A percentile compares a stretch with the other conserved stretches of the same genome.
phyloP scores from a whole-genome alignment of 64 coral and sea anemone species.

The Hydrozoanthus tunicans region DNA sequence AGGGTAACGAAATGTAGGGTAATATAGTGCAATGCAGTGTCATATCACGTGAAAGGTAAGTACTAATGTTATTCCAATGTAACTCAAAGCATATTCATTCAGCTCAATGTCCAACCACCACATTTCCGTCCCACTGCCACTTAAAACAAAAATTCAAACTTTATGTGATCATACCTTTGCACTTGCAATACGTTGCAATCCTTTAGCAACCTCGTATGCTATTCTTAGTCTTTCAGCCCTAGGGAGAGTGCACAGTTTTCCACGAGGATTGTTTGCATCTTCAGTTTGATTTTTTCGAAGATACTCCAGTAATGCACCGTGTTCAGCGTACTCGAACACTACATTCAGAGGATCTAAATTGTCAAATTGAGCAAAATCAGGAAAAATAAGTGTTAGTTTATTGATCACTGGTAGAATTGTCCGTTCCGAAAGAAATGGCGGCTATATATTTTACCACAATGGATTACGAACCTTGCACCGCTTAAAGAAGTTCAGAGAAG shows the following conservation, averaged over 20 bases:
- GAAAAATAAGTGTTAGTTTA: not conserved
- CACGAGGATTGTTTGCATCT: not conserved
- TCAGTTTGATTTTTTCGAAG: conserved; percentile 32
- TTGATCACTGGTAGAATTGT: not conserved
- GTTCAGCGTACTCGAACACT: conserved; percentile 42
- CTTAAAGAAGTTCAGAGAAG: no score
- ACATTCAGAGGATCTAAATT: conserved; percentile 22
- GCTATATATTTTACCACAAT: no score
- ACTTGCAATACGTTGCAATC: conserved; percentile 26
- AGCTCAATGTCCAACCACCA: not conserved
- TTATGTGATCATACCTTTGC: not conserved
- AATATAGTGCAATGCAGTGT: no score
- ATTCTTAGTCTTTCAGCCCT: conserved; percentile 37
- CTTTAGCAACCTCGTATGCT: conserved; percentile 12
- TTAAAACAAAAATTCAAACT: not conserved
- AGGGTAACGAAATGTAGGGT: no score
- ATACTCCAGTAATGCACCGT: conserved; percentile 27
- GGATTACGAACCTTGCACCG: no score
- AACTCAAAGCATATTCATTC: no score
- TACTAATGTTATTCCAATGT: no score
- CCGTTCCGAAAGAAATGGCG: not conserved
- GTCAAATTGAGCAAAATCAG: not conserved
- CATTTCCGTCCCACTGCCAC: not conserved
- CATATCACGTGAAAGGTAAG: no score
- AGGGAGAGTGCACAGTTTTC: conserved; percentile 25